phyloP scores from a whole-genome alignment of 2,113 vertebrate species.

The Prochilodus magdalenae region DNA sequence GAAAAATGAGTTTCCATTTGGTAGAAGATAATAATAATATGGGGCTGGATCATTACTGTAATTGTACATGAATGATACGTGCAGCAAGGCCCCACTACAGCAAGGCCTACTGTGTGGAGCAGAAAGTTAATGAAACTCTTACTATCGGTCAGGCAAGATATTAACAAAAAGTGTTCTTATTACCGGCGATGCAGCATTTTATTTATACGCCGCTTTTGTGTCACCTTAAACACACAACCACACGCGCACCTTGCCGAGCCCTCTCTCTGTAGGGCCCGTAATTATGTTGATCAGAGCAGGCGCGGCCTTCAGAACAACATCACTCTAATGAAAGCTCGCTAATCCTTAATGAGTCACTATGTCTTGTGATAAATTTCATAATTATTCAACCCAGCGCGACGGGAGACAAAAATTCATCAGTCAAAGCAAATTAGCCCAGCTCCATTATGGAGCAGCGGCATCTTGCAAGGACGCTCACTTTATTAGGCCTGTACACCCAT shows the following conservation, averaged over 20 bases:
- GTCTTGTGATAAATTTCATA: constrained; percentile 92
- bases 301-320: constrained; percentile 79
- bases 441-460: constrained; percentile 92
- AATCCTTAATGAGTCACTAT: constrained; percentile 86
- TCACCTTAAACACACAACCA: constrained; percentile 62
- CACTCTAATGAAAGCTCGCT: constrained; percentile 80
- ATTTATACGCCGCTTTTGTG: constrained; percentile 10
- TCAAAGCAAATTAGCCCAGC: constrained; percentile 97
- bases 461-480: constrained; percentile 95
- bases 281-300: constrained; percentile 77
- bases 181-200: not conserved
- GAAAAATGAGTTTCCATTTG: not conserved
- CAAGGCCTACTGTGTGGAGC: not conserved
- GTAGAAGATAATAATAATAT: constrained; percentile 10
- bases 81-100: not conserved
- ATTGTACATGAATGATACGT: constrained; percentile 13
- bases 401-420: constrained; percentile 91
- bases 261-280: constrained; percentile 53
- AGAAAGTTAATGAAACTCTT: constrained; percentile 15
- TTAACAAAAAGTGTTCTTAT: constrained; percentile 15
- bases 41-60: constrained; percentile 14
- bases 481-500: constrained; percentile 98
- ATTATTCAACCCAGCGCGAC: constrained; percentile 92
- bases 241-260: constrained; percentile 59
- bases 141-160: constrained; percentile 1